Conservation (phyloP, 2,113 vertebrate species). For the Atherinomorus stipes region DNA sequence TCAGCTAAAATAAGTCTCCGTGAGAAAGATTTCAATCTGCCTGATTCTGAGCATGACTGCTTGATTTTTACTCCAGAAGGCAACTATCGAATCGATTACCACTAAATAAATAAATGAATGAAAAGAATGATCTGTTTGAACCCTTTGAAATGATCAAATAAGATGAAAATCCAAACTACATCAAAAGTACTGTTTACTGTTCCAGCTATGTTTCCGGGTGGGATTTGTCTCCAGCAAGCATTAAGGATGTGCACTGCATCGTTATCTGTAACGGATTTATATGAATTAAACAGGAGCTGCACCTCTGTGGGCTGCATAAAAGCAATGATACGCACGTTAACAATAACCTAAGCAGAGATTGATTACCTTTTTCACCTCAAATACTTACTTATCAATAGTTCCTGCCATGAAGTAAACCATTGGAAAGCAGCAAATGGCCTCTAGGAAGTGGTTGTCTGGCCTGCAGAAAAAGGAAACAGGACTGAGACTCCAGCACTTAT, state of each 20-base stretch:
- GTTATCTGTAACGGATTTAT: background rate
- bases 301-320: background rate
- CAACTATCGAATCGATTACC: too few species aligned
- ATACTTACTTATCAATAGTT: conserved; percentile 97
- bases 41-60: background rate
- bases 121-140: too few species aligned
- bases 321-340: background rate
- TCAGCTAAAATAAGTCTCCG: too few species aligned
- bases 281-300: background rate
- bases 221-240: background rate
- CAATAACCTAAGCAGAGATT: background rate
- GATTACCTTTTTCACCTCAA: background rate
- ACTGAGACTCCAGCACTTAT: conserved; percentile 31
- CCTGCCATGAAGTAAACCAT: conserved; percentile 99
- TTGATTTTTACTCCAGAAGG: too few species aligned
- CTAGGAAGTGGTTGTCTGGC: conserved; percentile 99
- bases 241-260: background rate
- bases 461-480: conserved; percentile 83
- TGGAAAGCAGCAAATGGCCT: conserved; percentile 99
- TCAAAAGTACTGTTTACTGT: too few species aligned
- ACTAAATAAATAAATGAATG: too few species aligned
- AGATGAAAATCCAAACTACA: too few species aligned
- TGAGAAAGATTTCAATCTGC: background rate
- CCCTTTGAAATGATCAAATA: too few species aligned
- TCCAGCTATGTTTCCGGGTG: background rate